A percentile compares a stretch with the other conserved stretches of the same genome.
These are phyloP conservation scores for Amphimedon queenslandica DNA, from an alignment of 37 sponge, comb jelly and placozoan genomes.

Conservation along the genomic window DNA sequence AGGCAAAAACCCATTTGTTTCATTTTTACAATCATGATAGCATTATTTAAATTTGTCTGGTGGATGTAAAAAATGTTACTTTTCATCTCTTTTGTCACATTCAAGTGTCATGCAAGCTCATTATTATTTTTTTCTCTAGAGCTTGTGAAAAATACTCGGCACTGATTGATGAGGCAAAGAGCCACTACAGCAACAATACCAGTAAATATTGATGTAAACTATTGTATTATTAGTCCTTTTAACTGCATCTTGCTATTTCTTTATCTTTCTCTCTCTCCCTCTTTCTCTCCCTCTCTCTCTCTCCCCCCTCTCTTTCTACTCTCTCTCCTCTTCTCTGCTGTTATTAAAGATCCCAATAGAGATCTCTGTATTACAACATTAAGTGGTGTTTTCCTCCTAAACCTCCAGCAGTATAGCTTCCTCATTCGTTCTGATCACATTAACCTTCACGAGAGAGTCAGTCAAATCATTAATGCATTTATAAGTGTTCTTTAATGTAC, in stretches of 20 bases:
- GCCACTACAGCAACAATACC: conserved; percentile 25
- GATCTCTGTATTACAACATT: conserved; percentile 4
- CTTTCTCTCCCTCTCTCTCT: background rate
- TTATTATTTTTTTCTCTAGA: background rate
- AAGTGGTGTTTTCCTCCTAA: conserved; percentile 70
- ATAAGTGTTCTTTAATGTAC: too few relatives aligned
- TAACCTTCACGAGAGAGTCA: conserved; percentile 29
- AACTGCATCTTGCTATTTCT: too few relatives aligned
- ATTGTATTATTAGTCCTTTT: too few relatives aligned
- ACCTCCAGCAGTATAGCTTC: conserved; percentile 46
- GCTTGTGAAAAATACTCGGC: conserved; percentile 1
- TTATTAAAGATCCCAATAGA: background rate
- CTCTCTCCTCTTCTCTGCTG: background rate
- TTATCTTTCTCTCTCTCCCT: too few relatives aligned
- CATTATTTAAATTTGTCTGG: too few relatives aligned
- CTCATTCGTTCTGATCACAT: conserved; percentile 21
- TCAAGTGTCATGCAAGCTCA: too few relatives aligned
- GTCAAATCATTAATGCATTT: too few relatives aligned
- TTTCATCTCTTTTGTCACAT: too few relatives aligned
- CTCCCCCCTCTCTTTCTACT: background rate
- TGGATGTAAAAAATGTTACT: too few relatives aligned
- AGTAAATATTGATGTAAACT: background rate
- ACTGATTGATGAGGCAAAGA: conserved; percentile 44
- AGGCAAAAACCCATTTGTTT: too few relatives aligned
- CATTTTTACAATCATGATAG: too few relatives aligned